Conservation (phyloP, 2,888 invertebrate genomes). For the Pemphredon lugubris region DNA sequence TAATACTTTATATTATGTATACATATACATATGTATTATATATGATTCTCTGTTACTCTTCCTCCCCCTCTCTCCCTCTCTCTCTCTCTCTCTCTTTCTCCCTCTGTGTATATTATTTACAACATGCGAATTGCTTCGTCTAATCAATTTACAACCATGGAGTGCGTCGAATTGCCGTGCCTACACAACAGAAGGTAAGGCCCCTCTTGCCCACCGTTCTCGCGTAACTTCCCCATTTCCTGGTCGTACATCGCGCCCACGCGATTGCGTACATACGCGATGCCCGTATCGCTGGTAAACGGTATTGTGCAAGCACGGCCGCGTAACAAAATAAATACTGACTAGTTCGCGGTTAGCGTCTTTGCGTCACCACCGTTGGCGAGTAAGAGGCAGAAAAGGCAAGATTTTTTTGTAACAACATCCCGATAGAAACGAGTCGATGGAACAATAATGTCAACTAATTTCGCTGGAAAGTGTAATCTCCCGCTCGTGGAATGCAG, state of each 20-base stretch:
- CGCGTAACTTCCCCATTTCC: not conserved
- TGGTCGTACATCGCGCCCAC: no score
- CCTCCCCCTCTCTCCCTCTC: slow-evolving; percentile 25
- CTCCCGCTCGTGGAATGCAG: slow-evolving; percentile 29
- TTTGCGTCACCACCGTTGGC: slow-evolving; percentile 39
- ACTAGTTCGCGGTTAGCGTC: slow-evolving; percentile 70
- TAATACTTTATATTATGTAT: slow-evolving; percentile 42
- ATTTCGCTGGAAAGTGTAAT: not conserved
- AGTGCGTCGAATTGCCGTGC: slow-evolving; percentile 60
- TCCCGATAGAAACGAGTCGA: no score
- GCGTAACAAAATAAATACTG: slow-evolving; percentile 74
- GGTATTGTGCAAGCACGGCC: slow-evolving; percentile 62
- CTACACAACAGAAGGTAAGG: slow-evolving; percentile 63
- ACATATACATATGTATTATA: slow-evolving; percentile 21
- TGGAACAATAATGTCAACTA: not conserved
- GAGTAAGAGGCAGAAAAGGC: slow-evolving; percentile 30
- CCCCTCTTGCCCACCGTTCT: slow-evolving; percentile 49
- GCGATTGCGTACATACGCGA: no score
- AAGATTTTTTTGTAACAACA: not conserved
- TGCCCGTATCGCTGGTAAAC: slow-evolving; percentile 16
- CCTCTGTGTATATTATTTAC: slow-evolving; percentile 59
- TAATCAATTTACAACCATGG: slow-evolving; percentile 66
- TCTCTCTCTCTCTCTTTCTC: slow-evolving; percentile 19
- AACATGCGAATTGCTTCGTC: slow-evolving; percentile 55
- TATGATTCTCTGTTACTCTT: slow-evolving; percentile 24